A percentile compares a stretch with the other conserved stretches of the same genome.
phyloP scores from a whole-genome alignment of 2,113 vertebrate genomes.

The Pogonocichla stellata region DNA sequence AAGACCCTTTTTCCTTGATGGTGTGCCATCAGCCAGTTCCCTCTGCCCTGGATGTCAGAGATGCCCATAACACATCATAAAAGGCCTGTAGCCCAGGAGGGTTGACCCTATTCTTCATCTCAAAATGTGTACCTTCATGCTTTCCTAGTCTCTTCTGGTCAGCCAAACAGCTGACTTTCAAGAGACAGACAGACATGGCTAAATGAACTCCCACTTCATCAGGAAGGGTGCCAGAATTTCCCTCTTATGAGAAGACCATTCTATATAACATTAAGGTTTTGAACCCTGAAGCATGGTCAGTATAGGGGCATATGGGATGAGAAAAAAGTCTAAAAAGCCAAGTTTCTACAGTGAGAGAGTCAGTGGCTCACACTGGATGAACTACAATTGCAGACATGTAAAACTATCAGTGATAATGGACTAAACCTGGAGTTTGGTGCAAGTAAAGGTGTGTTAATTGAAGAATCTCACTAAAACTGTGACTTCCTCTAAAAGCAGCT shows the following conservation, averaged over 20 bases:
- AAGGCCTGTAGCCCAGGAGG: neutral
- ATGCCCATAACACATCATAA: fast-evolving
- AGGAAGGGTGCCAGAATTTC: neutral
- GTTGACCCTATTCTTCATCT: neutral
- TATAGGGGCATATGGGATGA: neutral
- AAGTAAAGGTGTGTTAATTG: neutral
- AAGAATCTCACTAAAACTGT: neutral
- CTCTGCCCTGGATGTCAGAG: neutral
- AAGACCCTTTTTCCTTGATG: neutral
- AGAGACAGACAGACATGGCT: neutral
- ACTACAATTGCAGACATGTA: neutral
- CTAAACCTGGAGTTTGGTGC: neutral
- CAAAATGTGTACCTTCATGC: neutral
- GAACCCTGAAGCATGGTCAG: neutral
- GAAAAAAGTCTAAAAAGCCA: neutral
- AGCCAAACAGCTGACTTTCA: neutral
- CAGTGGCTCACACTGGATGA: neutral
- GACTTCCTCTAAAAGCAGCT: neutral
- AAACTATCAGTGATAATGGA: neutral
- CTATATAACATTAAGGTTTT: neutral
- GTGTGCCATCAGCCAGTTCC: neutral
- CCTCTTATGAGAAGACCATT: neutral
- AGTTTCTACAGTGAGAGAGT: neutral
- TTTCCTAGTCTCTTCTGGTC: neutral
- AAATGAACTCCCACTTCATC: neutral